Conservation (phyloP, 1,140 invertebrate genomes). For the Panulirus ornatus region DNA sequence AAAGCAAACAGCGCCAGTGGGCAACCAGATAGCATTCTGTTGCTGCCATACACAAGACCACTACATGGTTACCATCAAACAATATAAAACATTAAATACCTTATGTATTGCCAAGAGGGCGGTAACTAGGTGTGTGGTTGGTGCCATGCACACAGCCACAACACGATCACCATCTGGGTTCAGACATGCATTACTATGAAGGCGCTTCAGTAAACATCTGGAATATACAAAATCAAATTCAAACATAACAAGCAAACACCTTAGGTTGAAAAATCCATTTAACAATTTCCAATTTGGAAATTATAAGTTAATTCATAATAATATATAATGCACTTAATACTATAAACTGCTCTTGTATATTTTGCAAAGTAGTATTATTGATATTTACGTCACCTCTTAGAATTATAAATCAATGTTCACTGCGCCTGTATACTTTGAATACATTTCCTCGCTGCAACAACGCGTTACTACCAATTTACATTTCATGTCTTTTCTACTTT, state of each 20-base stretch:
- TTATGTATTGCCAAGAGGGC: conserved; percentile 52
- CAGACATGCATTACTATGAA: not conserved
- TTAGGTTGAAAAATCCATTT: not conserved
- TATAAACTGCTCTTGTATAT: not conserved
- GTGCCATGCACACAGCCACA: conserved; percentile 42
- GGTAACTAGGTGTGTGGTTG: conserved; percentile 41
- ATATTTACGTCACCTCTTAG: not conserved
- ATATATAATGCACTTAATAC: not conserved
- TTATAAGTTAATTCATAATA: not conserved
- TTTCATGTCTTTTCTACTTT: too few species aligned
- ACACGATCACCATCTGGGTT: conserved; percentile 61
- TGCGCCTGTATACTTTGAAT: too few species aligned
- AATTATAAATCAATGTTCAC: not conserved
- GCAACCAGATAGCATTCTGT: too few species aligned
- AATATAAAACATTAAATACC: too few species aligned
- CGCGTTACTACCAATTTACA: too few species aligned
- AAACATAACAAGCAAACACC: not conserved
- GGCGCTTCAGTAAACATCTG: conserved; percentile 31
- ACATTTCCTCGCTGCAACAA: too few species aligned
- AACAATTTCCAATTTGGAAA: not conserved
- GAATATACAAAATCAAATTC: not conserved
- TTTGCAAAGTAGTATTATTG: not conserved
- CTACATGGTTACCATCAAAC: too few species aligned
- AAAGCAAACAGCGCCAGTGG: too few species aligned
- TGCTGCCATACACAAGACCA: too few species aligned